Percentiles rank a stretch among this genome's conserved stretches.
phyloP scores from a whole-genome alignment of 2,888 invertebrate genomes.

The Frankliniella fusca region DNA sequence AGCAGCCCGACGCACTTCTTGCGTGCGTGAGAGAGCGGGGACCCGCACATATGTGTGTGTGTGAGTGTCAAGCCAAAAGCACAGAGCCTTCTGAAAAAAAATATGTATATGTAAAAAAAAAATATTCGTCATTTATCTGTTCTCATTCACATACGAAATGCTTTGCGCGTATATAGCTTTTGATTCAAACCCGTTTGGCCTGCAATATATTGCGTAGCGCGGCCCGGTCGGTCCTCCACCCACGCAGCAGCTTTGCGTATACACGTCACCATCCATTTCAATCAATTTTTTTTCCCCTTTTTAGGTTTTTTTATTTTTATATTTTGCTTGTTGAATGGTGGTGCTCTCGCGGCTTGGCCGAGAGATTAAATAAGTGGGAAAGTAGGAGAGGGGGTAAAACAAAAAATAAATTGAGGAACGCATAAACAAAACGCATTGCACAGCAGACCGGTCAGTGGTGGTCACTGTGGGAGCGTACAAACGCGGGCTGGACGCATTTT shows the following conservation, averaged over 20 bases:
- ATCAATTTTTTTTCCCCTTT: not conserved
- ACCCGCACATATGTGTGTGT: not conserved
- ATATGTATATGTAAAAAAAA: too few species aligned
- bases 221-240: not conserved
- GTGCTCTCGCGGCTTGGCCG: too few species aligned
- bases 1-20: conserved; percentile 40
- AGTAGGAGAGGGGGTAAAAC: too few species aligned
- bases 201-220: too few species aligned
- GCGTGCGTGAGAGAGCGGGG: not conserved
- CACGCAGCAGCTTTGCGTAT: not conserved
- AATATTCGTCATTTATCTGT: too few species aligned
- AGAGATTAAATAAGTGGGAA: too few species aligned
- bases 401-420: not conserved
- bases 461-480: not conserved
- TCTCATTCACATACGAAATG: too few species aligned
- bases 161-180: too few species aligned
- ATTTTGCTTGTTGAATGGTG: too few species aligned
- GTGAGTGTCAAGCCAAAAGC: not conserved
- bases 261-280: not conserved
- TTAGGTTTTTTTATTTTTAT: too few species aligned
- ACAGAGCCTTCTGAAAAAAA: too few species aligned
- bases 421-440: not conserved
- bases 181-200: too few species aligned
- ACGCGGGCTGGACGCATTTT: not conserved
- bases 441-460: not conserved